These are phyloP conservation scores for Zaprionus inermis DNA, from an alignment of 1,140 invertebrate genomes.

Conservation along the genomic window DNA sequence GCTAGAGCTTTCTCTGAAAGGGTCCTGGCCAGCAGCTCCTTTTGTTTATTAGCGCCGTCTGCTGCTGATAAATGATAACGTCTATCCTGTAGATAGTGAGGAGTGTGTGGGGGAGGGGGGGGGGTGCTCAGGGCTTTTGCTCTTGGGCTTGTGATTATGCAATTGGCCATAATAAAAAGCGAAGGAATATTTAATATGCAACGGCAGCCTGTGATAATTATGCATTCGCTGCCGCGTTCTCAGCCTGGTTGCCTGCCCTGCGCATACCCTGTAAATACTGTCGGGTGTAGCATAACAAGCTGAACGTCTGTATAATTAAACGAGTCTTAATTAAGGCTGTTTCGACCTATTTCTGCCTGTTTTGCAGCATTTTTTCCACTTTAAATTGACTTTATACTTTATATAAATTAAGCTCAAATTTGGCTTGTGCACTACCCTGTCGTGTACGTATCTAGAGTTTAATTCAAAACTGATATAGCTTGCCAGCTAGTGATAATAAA, in stretches of 20 bases:
- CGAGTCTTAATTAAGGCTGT: too few species aligned
- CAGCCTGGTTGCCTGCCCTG: constrained; percentile 10
- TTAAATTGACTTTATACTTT: not conserved
- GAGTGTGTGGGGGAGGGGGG: not conserved
- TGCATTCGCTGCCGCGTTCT: constrained; percentile 13
- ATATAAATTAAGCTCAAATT: not conserved
- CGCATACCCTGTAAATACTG: not conserved
- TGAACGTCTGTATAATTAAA: too few species aligned
- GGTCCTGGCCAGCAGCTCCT: constrained; percentile 12
- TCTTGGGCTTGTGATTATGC: constrained; percentile 25
- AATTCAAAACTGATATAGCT: not conserved
- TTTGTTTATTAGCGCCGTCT: constrained; percentile 41
- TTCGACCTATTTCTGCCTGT: not conserved
- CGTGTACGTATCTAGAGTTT: not conserved
- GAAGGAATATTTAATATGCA: constrained; percentile 14
- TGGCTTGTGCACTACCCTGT: not conserved
- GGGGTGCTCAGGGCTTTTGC: not conserved
- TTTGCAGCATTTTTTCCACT: not conserved
- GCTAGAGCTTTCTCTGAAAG: too few species aligned
- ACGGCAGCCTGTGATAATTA: constrained; percentile 57
- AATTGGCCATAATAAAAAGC: constrained; percentile 31
- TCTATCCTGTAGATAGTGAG: not conserved
- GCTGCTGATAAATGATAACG: constrained; percentile 40
- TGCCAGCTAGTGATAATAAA: not conserved
- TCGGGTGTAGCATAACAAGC: too few species aligned